Evolutionary conservation across 2,113 vertebrate genomes (phyloP).

Genomic region (Agelaius tricolor): DNA sequence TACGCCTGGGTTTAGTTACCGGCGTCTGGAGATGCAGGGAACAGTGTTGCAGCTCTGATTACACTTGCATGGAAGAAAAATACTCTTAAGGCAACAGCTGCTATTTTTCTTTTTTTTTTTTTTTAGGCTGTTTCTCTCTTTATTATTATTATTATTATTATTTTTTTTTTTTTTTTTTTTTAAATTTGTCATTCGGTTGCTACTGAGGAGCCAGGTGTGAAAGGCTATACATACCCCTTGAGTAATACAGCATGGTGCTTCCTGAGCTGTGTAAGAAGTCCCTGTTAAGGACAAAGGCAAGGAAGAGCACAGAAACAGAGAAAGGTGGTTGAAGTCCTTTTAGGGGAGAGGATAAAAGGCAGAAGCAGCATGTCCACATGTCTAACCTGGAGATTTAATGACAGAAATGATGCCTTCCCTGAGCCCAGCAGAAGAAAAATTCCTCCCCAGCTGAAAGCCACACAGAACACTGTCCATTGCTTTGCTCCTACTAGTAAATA

Average conservation of each 20-base stretch:
- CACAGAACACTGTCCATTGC: not conserved
- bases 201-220: not conserved
- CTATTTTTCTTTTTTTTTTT: not conserved
- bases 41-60: not conserved
- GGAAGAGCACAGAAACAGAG: not conserved
- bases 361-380: not conserved
- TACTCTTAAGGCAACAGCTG: not conserved
- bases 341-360: not conserved
- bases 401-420: not conserved
- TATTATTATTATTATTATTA: not conserved
- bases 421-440: not conserved
- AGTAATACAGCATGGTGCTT: not conserved
- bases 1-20: not conserved
- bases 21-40: not conserved
- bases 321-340: not conserved
- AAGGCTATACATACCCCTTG: not conserved
- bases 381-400: not conserved
- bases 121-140: not conserved
- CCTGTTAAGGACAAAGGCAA: not conserved
- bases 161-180: no score
- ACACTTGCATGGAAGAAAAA: not conserved
- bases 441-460: accelerated
- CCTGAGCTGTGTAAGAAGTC: not conserved
- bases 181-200: not conserved
- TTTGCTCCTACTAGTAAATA: not conserved